A percentile compares a stretch with the other conserved stretches of the same genome.
These are phyloP conservation scores for Leiothrix lutea DNA, from an alignment of 2,113 vertebrate genomes.

Conservation along the genomic window DNA sequence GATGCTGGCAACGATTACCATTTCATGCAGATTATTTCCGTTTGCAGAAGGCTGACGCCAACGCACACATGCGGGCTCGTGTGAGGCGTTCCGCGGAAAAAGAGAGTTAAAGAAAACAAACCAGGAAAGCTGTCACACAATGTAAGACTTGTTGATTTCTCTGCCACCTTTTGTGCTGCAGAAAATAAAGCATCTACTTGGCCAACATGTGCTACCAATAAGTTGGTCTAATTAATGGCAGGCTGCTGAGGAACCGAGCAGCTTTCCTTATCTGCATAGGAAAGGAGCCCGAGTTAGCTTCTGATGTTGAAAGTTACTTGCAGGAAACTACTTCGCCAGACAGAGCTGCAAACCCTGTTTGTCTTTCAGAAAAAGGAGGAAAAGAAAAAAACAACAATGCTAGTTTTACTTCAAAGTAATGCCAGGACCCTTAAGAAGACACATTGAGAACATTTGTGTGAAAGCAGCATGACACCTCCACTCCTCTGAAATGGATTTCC, in stretches of 20 bases:
- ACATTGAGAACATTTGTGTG: neutral
- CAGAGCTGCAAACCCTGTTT: constrained; percentile 50
- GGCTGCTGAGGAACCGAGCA: neutral
- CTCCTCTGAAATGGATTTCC: neutral
- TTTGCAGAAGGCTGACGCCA: constrained; percentile 72
- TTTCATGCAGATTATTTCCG: constrained; percentile 37
- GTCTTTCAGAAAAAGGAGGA: neutral
- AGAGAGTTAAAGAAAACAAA: constrained; percentile 12
- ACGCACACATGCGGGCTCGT: constrained; percentile 66
- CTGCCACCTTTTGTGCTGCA: constrained; percentile 77
- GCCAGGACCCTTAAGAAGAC: neutral
- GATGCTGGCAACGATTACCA: constrained; percentile 6
- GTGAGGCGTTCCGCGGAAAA: neutral
- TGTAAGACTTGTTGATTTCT: constrained; percentile 79
- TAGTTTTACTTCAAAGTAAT: neutral
- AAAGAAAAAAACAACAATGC: neutral
- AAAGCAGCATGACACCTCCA: neutral
- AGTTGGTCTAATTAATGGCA: constrained; percentile 79
- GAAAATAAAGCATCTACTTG: constrained; percentile 68
- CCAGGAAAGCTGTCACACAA: constrained; percentile 63
- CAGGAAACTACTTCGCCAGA: constrained; percentile 71
- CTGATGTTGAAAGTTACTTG: constrained; percentile 70
- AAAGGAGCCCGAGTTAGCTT: constrained; percentile 45
- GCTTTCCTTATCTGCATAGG: neutral
- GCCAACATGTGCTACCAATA: constrained; percentile 83